Conservation (phyloP, 2,113 vertebrate species). For the Phyllostomus hastatus region DNA sequence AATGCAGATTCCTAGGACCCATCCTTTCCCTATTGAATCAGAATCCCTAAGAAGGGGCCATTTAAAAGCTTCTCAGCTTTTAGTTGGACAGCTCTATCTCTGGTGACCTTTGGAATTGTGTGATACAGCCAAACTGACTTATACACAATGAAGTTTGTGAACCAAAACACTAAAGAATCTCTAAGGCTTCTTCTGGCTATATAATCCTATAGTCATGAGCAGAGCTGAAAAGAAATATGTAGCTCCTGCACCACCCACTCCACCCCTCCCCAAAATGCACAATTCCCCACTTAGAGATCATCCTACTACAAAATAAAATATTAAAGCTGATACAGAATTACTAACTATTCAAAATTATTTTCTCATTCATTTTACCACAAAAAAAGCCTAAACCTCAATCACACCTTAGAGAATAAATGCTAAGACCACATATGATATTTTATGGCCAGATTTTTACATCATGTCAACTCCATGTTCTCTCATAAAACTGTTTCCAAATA, state of each 20-base stretch:
- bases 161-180: not conserved
- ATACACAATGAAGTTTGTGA: not conserved
- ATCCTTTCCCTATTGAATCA: not conserved
- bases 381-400: not conserved
- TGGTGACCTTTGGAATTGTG: not conserved
- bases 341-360: not conserved
- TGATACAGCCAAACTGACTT: not conserved
- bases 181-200: not conserved
- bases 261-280: not conserved
- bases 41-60: not conserved
- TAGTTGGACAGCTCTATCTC: not conserved
- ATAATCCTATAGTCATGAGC: not conserved
- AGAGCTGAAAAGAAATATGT: not conserved
- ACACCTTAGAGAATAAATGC: slow-evolving; percentile 35
- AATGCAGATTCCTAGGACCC: not conserved
- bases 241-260: not conserved
- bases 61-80: not conserved
- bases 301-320: not conserved
- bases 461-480: slow-evolving; percentile 38
- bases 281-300: not conserved
- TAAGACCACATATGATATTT: slow-evolving; percentile 21
- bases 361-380: not conserved
- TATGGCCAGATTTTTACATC: slow-evolving; percentile 41
- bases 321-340: not conserved
- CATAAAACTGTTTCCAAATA: slow-evolving; percentile 40